Evolutionary conservation across 2,797 vertebrate species (phyloP), one percentile per base, ranked within the genome.

Genomic region (Squalus acanthias): DNA sequence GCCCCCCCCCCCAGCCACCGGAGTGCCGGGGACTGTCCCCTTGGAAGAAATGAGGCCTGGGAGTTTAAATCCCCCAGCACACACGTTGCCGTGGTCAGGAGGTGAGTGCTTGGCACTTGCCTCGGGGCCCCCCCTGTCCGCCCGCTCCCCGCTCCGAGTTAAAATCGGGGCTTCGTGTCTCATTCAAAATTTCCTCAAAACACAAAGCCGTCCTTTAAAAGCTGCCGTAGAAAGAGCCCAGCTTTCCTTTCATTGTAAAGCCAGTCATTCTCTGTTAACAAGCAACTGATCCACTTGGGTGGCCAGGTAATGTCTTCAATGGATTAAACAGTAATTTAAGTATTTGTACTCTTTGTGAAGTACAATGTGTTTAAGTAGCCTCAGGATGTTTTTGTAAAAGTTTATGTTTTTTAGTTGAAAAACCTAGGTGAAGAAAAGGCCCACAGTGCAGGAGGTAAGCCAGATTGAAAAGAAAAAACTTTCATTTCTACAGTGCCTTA

Each of bases 311-410:
- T 65, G 60, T 65, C 89, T 65, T 92, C 60, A 22, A 92, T 67
- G 29, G 17, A 67, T 92, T 39, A 92, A 93, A 3, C 91, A 93
- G 22, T 69, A 69, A 46, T 46, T 93, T 69, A 46, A 69, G 63
- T 22, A 67, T 67, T 69, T 67, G 91, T n/a, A 93, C 65, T 93
- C 6, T n/a, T 12, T 93, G 91, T 93, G n/a, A 93, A 93, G n/a
- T 69, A 69, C 91, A 93, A 93, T 46, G 69, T 69, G 63, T 46
- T 69, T 93, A 67, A 93, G n/a, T 39, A 39, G 91, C 63, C n/a
- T 93, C 20, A 24, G n/a, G 91, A 12, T 46, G n/a, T 46, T 93
- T 69, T 67, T 3, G 63, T 67, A 22, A 65, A 63, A n/a, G 60
- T 63, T 65, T n/a, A 92, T 85, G 39, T 85, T 50, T 85, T 92